Conservation (phyloP, 2,113 vertebrate genomes). For the Orientallactaga bullata region DNA sequence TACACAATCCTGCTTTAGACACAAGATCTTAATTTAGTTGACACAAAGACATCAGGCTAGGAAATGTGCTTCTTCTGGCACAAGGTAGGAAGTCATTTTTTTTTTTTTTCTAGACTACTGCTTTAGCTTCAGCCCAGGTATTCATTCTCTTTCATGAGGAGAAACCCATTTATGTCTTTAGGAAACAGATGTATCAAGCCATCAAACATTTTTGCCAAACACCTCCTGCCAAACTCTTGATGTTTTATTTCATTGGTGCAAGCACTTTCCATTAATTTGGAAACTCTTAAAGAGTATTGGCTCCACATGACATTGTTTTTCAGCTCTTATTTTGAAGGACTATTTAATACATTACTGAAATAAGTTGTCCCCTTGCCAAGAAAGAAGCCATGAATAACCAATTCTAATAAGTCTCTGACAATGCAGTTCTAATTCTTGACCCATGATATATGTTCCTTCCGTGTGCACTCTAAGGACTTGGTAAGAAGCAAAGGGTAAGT, state of each 20-base stretch:
- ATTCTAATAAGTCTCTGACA: slow-evolving; percentile 79
- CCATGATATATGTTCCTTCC: not conserved
- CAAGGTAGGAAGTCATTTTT: slow-evolving; percentile 57
- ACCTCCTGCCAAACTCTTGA: slow-evolving; percentile 75
- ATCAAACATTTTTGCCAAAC: slow-evolving; percentile 71
- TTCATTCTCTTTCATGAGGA: slow-evolving; percentile 71
- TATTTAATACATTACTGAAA: slow-evolving; percentile 79
- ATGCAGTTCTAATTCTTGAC: slow-evolving; percentile 63
- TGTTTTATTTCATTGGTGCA: slow-evolving; percentile 78
- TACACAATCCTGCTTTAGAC: not conserved
- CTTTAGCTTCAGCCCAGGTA: slow-evolving; percentile 10
- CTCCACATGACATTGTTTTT: slow-evolving; percentile 79
- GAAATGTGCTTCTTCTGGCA: slow-evolving; percentile 4
- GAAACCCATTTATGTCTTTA: slow-evolving; percentile 73
- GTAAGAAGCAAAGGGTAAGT: not conserved
- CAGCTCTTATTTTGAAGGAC: slow-evolving; percentile 78
- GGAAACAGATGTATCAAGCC: slow-evolving; percentile 66
- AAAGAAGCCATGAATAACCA: slow-evolving; percentile 74
- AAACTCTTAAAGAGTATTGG: slow-evolving; percentile 69
- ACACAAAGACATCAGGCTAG: not conserved
- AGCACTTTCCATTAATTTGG: slow-evolving; percentile 82
- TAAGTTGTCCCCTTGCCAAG: slow-evolving; percentile 75
- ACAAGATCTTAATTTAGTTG: slow-evolving; percentile 36
- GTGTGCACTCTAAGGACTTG: not conserved
- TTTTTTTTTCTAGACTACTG: slow-evolving; percentile 53